These are phyloP conservation scores for Orchesellides sinensis DNA, from an alignment of 2,888 invertebrate genomes.

Conservation along the genomic window DNA sequence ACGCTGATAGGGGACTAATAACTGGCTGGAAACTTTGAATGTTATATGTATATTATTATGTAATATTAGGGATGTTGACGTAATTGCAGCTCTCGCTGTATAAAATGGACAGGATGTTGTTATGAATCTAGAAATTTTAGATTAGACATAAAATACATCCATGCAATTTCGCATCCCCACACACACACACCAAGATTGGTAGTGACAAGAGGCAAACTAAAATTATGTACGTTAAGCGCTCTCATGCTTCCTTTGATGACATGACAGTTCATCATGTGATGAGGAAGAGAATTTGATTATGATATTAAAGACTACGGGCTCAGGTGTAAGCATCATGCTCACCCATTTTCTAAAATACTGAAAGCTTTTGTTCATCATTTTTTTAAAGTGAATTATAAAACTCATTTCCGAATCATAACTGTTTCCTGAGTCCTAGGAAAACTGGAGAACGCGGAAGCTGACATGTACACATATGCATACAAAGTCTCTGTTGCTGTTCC, in stretches of 20 bases:
- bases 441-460: too few relatives aligned
- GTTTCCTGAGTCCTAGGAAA: constrained; percentile 44
- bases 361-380: constrained; percentile 22
- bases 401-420: constrained; percentile 62
- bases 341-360: constrained; percentile 16
- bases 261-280: constrained; percentile 62
- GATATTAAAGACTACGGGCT: constrained; percentile 59
- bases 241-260: constrained; percentile 24
- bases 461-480: neutral
- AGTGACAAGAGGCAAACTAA: neutral
- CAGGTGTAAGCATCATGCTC: constrained; percentile 54
- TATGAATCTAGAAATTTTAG: constrained; percentile 4
- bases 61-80: neutral
- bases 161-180: neutral
- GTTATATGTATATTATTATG: neutral
- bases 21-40: neutral
- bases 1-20: neutral
- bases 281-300: constrained; percentile 62
- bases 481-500: neutral
- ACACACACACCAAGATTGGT: neutral
- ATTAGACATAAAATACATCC: neutral
- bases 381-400: constrained; percentile 64
- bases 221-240: neutral
- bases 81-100: neutral
- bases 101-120: neutral